A percentile compares a stretch with the other conserved stretches of the same genome.
Evolutionary conservation across 2,797 vertebrate species (phyloP).

Genomic region (Pelodytes ibericus): DNA sequence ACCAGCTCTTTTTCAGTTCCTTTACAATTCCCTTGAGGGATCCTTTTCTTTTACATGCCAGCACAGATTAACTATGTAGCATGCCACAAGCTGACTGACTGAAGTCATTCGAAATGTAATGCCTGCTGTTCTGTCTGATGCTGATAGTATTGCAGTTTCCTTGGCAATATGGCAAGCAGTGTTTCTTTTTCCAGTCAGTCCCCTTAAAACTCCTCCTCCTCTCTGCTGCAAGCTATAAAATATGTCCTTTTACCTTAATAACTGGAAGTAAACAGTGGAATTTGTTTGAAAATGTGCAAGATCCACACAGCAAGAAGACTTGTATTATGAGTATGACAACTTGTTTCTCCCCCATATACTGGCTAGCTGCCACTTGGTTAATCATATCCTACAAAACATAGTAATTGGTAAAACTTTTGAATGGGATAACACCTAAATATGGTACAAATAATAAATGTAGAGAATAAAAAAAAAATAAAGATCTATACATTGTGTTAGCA

Average conservation of each 20-base stretch:
- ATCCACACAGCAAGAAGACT: slow-evolving; percentile 69
- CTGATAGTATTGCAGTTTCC: neutral
- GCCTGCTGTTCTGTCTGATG: slow-evolving; percentile 60
- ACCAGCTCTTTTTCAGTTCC: slow-evolving; percentile 59
- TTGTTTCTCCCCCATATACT: too few relatives aligned
- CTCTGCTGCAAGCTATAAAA: slow-evolving; percentile 67
- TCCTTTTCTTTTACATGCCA: slow-evolving; percentile 59
- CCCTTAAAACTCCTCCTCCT: slow-evolving; percentile 64
- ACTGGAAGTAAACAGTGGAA: slow-evolving; percentile 74
- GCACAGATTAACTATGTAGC: slow-evolving; percentile 65
- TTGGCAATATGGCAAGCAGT: slow-evolving; percentile 63
- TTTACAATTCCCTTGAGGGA: slow-evolving; percentile 55
- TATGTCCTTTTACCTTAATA: slow-evolving; percentile 78
- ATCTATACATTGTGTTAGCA: too few relatives aligned
- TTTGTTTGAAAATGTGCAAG: slow-evolving; percentile 65
- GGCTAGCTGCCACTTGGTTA: too few relatives aligned
- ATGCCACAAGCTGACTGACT: slow-evolving; percentile 66
- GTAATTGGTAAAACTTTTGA: too few relatives aligned
- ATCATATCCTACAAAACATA: too few relatives aligned
- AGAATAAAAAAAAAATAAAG: too few relatives aligned
- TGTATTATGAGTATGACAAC: neutral
- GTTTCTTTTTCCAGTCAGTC: slow-evolving; percentile 63
- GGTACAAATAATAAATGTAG: too few relatives aligned
- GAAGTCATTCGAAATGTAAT: too few relatives aligned
- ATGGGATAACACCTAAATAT: too few relatives aligned